These are phyloP conservation scores for Leptodirus hochenwartii DNA, from an alignment of 2,888 invertebrate species.

Conservation along the genomic window DNA sequence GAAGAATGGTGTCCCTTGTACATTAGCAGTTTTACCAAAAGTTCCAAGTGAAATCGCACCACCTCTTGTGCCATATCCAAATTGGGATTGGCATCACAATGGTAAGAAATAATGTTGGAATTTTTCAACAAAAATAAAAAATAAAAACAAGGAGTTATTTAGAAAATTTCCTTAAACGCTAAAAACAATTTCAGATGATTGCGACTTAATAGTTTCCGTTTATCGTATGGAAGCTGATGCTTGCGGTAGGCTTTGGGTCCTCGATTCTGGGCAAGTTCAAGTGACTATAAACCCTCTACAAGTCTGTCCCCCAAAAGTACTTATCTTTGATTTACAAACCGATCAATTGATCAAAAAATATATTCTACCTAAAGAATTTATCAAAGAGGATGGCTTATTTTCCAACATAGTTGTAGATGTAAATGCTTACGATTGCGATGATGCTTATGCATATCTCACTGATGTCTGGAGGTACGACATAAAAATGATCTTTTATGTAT, in stretches of 20 bases:
- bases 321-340: slow-evolving; percentile 33
- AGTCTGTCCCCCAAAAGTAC: slow-evolving; percentile 22
- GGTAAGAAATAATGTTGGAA: slow-evolving; percentile 25
- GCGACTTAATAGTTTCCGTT: slow-evolving; percentile 55
- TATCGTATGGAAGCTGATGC: slow-evolving; percentile 56
- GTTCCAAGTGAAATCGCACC: slow-evolving; percentile 38
- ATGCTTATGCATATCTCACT: slow-evolving; percentile 45
- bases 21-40: slow-evolving; percentile 46
- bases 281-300: slow-evolving; percentile 46
- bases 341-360: slow-evolving; percentile 40
- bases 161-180: neutral
- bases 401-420: slow-evolving; percentile 13
- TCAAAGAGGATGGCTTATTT: slow-evolving; percentile 42
- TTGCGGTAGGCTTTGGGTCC: slow-evolving; percentile 58
- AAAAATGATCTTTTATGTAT: no score
- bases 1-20: slow-evolving; percentile 27
- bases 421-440: slow-evolving; percentile 36
- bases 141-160: neutral
- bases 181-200: slow-evolving; percentile 30
- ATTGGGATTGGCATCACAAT: slow-evolving; percentile 46
- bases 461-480: slow-evolving; percentile 56
- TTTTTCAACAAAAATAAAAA: neutral
- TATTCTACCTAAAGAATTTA: slow-evolving; percentile 42
- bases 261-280: slow-evolving; percentile 63
- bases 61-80: slow-evolving; percentile 51